Conservation (phyloP, 37 sponge, comb jelly and placozoan genomes). For the Ianthella basta region DNA sequence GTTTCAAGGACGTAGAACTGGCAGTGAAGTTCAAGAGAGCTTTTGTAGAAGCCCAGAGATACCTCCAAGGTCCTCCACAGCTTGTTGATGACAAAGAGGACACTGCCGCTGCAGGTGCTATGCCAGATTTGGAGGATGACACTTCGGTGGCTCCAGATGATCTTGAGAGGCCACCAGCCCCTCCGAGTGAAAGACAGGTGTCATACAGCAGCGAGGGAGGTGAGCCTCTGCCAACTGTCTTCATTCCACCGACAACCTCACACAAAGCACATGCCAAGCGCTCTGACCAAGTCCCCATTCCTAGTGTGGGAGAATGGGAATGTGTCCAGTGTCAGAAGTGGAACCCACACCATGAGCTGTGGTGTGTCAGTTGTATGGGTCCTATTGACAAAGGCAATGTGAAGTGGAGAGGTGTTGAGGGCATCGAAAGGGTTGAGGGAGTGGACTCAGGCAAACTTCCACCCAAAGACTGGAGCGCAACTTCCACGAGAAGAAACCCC, state of each 20-base stretch:
- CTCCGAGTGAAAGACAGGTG: too few species aligned
- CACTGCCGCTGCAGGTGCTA: too few species aligned
- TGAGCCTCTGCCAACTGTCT: not conserved
- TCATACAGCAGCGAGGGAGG: too few species aligned
- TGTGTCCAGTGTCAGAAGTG: slow-evolving; percentile 7
- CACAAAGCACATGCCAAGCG: not conserved
- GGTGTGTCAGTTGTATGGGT: not conserved
- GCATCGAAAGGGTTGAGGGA: not conserved
- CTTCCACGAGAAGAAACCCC: not conserved
- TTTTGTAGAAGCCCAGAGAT: slow-evolving; percentile 52
- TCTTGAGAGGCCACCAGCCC: too few species aligned
- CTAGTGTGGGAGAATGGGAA: slow-evolving; percentile 15
- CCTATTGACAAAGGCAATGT: not conserved
- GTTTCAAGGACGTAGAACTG: slow-evolving; percentile 74
- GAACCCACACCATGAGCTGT: not conserved
- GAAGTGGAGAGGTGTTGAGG: not conserved
- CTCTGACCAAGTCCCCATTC: not conserved
- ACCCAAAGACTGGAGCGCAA: slow-evolving; percentile 14
- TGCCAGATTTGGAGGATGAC: too few species aligned
- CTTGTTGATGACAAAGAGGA: too few species aligned
- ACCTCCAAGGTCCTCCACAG: too few species aligned
- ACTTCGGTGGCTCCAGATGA: too few species aligned
- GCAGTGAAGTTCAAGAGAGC: slow-evolving; percentile 69
- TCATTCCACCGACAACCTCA: not conserved
- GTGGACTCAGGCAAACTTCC: not conserved